phyloP scores from a whole-genome alignment of 2,113 vertebrate species.

The Acrocephalus kingi region DNA sequence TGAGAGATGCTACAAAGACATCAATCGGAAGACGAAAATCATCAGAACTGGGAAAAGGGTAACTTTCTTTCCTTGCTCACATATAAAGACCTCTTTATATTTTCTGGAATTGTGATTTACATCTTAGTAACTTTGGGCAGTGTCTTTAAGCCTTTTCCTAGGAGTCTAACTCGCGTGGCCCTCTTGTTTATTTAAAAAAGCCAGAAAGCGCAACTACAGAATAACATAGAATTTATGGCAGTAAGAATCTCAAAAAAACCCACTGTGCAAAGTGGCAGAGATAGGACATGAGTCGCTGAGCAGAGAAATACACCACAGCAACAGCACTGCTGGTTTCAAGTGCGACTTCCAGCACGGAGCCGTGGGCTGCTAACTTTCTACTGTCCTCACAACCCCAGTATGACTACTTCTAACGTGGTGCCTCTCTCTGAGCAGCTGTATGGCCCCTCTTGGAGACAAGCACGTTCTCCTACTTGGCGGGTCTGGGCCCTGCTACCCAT shows the following conservation, averaged over 20 bases:
- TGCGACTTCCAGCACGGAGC: not conserved
- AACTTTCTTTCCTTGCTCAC: not conserved
- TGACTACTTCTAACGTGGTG: not conserved
- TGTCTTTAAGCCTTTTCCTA: not conserved
- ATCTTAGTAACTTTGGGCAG: not conserved
- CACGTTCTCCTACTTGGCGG: rapidly evolving
- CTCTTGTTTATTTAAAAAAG: not conserved
- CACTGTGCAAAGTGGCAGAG: not conserved
- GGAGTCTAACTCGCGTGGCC: not conserved
- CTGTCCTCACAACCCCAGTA: not conserved
- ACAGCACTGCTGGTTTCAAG: not conserved
- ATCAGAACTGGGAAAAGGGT: not conserved
- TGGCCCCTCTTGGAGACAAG: not conserved
- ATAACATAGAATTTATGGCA: not conserved
- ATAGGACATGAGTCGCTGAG: not conserved
- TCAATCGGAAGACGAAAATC: not conserved
- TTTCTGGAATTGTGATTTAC: not conserved
- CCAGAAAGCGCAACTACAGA: not conserved
- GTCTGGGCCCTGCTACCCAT: not conserved
- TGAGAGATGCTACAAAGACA: not conserved
- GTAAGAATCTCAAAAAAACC: not conserved
- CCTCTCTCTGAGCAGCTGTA: not conserved
- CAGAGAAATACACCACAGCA: not conserved
- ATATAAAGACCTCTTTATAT: not conserved
- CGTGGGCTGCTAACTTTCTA: not conserved